phyloP scores from a whole-genome alignment of 2,888 invertebrate species.

The Oxycera nigricornis region DNA sequence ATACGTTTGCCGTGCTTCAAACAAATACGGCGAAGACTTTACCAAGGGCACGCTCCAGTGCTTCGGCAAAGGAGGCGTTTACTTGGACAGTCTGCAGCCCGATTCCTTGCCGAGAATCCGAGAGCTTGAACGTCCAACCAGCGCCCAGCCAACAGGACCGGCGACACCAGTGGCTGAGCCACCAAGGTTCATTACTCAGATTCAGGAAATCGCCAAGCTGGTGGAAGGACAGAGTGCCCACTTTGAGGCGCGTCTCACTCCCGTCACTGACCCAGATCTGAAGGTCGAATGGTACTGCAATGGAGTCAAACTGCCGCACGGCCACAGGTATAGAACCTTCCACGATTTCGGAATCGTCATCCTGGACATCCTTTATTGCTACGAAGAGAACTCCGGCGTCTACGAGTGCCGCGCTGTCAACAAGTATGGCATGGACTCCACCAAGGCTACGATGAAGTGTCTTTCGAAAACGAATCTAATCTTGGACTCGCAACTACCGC shows the following conservation, averaged over 20 bases:
- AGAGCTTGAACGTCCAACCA: constrained; percentile 76
- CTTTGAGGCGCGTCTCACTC: constrained; percentile 90
- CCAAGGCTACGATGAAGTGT: constrained; percentile 84
- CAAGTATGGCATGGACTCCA: constrained; percentile 87
- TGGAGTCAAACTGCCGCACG: constrained; percentile 89
- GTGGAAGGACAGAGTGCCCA: constrained; percentile 96
- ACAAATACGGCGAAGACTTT: constrained; percentile 89
- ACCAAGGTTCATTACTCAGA: constrained; percentile 89
- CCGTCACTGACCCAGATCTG: constrained; percentile 92
- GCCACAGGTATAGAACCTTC: constrained; percentile 96
- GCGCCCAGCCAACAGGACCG: constrained; percentile 71
- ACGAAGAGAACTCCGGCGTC: constrained; percentile 93
- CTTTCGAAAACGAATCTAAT: constrained; percentile 88
- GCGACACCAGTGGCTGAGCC: constrained; percentile 76
- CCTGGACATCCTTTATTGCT: constrained; percentile 92
- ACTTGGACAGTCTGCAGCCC: constrained; percentile 88
- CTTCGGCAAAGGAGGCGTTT: constrained; percentile 84
- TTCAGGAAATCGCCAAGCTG: constrained; percentile 81
- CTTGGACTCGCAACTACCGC: constrained; percentile 90
- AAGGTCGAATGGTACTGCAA: constrained; percentile 96
- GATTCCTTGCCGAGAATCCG: constrained; percentile 87
- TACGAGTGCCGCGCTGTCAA: constrained; percentile 94
- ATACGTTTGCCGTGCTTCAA: constrained; percentile 90
- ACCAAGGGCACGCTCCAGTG: constrained; percentile 86
- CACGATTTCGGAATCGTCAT: constrained; percentile 97